Percentiles rank a stretch among this genome's conserved stretches.
phyloP scores from a whole-genome alignment of 2,113 vertebrate genomes.

The Triplophysa rosa region DNA sequence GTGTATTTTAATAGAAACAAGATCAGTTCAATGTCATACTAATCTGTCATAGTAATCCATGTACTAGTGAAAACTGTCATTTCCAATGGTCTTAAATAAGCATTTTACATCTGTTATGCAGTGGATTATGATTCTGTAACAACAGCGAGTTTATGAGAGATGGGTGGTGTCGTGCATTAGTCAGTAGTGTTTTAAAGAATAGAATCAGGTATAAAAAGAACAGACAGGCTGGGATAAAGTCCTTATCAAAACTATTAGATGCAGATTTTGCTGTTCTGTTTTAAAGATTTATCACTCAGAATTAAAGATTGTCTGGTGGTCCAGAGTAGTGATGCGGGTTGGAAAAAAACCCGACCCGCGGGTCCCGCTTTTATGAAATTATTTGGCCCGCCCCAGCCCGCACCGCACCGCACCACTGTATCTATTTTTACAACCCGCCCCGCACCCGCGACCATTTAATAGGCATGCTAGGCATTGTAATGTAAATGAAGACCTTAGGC shows the following conservation, averaged over 20 bases:
- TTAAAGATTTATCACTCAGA: too few species aligned
- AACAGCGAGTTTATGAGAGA: slow-evolving; percentile 35
- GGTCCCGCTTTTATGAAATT: too few species aligned
- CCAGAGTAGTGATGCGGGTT: too few species aligned
- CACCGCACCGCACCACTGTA: too few species aligned
- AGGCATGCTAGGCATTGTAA: too few species aligned
- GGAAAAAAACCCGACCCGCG: too few species aligned
- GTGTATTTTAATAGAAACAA: background rate
- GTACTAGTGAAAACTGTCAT: slow-evolving; percentile 3
- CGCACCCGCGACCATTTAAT: too few species aligned
- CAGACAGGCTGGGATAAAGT: background rate
- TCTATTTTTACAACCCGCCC: too few species aligned
- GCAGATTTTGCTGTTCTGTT: background rate
- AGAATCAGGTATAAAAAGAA: background rate
- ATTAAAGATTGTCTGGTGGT: too few species aligned
- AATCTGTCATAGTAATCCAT: background rate
- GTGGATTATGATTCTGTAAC: slow-evolving; percentile 43
- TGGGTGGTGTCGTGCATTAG: slow-evolving; percentile 66
- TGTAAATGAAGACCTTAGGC: too few species aligned
- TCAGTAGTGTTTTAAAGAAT: slow-evolving; percentile 60
- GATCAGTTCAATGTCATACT: background rate
- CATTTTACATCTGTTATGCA: background rate
- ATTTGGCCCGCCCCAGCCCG: too few species aligned
- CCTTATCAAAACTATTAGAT: background rate
- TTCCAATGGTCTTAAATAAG: background rate